Conservation (phyloP, 2,113 vertebrate genomes). For the Mormoops blainvillei region DNA sequence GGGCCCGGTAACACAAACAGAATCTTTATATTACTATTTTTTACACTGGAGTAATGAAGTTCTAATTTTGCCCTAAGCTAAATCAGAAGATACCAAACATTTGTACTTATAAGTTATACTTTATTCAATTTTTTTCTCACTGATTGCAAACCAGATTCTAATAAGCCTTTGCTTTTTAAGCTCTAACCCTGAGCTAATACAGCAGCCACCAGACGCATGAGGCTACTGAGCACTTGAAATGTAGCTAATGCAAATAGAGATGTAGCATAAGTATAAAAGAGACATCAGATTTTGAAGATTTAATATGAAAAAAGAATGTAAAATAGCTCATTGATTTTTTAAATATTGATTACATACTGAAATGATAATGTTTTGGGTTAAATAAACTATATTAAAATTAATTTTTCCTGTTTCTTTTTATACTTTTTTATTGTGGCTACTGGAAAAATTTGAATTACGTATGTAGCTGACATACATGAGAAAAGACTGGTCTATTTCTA, state of each 20-base stretch:
- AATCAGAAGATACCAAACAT: neutral
- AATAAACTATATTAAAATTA: neutral
- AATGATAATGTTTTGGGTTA: neutral
- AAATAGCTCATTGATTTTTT: neutral
- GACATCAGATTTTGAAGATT: neutral
- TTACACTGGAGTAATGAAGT: neutral
- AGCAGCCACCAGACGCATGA: neutral
- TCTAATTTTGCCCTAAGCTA: neutral
- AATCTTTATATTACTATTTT: neutral
- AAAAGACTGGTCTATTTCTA: neutral
- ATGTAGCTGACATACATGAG: neutral
- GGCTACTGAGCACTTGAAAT: neutral
- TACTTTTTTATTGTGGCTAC: neutral
- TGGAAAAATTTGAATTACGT: neutral
- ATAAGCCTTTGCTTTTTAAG: neutral
- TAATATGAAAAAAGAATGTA: neutral
- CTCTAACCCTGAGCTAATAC: neutral
- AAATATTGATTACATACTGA: neutral
- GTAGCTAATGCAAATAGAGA: neutral
- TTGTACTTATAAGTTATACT: neutral
- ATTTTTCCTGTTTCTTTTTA: neutral
- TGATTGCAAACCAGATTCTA: neutral
- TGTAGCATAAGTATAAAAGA: neutral
- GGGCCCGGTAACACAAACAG: neutral
- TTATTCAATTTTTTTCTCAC: neutral